Evolutionary conservation across 2,888 invertebrate genomes (phyloP).

Genomic region (Melanophora roralis): DNA sequence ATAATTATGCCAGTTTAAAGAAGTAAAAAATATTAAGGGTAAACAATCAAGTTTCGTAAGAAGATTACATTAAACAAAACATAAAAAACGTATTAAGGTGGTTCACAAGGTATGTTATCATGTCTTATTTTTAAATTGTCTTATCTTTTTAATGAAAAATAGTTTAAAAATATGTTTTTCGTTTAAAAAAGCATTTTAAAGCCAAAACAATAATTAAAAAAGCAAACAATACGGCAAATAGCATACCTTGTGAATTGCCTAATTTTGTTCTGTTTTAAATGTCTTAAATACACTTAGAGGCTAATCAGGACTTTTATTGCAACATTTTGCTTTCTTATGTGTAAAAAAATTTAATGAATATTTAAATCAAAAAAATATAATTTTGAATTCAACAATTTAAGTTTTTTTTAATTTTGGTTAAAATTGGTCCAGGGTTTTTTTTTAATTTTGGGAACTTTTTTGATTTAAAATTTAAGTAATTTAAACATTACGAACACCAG

Average conservation of each 20-base stretch:
- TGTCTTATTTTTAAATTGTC: no score
- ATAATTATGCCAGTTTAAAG: conserved; percentile 17
- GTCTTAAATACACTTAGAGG: conserved; percentile 65
- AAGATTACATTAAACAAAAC: conserved; percentile 56
- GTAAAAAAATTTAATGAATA: conserved; percentile 49
- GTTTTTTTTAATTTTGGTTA: conserved; percentile 28
- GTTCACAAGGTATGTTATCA: no score
- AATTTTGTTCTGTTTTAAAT: conserved; percentile 53
- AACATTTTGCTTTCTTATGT: conserved; percentile 60
- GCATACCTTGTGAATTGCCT: conserved; percentile 45
- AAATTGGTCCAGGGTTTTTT: conserved; percentile 38
- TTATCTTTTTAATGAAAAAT: no score
- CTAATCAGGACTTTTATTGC: conserved; percentile 66
- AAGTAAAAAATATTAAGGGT: background rate
- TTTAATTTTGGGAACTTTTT: background rate
- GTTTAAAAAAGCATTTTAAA: no score
- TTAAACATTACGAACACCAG: conserved; percentile 81
- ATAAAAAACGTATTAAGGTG: no score
- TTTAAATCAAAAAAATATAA: conserved; percentile 46
- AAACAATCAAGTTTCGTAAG: conserved; percentile 16
- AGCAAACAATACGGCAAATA: no score
- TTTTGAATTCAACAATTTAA: conserved; percentile 20
- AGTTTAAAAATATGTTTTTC: no score
- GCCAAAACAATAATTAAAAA: no score
- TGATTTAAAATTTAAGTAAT: background rate